Evolutionary conservation across 2,797 vertebrate genomes (phyloP), one percentile per base, ranked within the genome.

Genomic region (Sarcoramphus papa): DNA sequence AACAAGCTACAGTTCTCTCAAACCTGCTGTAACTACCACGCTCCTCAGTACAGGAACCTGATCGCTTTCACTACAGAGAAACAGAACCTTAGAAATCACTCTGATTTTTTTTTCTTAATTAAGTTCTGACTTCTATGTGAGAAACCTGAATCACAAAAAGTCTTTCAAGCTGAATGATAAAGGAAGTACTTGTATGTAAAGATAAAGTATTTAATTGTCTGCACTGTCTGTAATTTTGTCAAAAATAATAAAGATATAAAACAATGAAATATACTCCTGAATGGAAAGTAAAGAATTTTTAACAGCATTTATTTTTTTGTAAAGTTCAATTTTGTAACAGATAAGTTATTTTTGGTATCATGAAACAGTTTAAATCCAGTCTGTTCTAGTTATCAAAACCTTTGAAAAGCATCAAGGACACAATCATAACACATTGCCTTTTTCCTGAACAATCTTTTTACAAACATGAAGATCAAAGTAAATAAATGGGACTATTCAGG

Each of bases 101-200:
- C 9, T 4, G 2, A 1, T 12, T 4, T 2, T 18, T 30, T 25
- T n/a, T 23, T 50, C 56, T 4, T 1, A 31, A 67, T 43, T 37
- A 35, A 54, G 10, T 60, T 91, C 12, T 59, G 10, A 67, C 3
- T 78, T 57, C 17, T 67, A 0, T 31, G 8, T 47, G 33, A 81
- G 35, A 82, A 80, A 88, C 5, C 14, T 22, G 22, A 84, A 35
- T 28, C 40, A 40, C 30, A 59, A 43, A 78, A 87, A 27, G 8
- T 11, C 8, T 54, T 16, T 37, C 9, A 50, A 54, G 7, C 12
- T 33, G 19, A 78, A 82, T 7, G 10, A 30, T 23, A 33, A 67
- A 63, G 80, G 1, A 68, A 40, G n/a, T 43, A 37, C 3, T 65
- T 79, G 1, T 27, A 30, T 3, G 10, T 77, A 54, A 62, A 56